Evolutionary conservation across 2,113 vertebrate species (phyloP).

Genomic region (Petaurus breviceps): DNA sequence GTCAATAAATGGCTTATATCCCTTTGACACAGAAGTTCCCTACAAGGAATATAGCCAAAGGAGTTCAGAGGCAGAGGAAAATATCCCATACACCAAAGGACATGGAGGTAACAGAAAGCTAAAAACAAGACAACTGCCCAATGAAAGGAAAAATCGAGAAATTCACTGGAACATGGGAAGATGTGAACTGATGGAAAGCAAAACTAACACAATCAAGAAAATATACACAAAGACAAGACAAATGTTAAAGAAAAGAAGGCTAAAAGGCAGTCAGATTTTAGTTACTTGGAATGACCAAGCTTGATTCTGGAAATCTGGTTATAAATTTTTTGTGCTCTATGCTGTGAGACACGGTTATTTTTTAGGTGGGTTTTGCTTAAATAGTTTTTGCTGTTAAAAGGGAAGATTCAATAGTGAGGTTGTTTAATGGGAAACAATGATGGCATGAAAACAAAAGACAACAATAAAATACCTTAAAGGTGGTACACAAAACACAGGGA

Average conservation of each 20-base stretch:
- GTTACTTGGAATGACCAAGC: background rate
- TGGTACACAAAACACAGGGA: background rate
- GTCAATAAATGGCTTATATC: background rate
- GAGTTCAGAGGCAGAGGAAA: background rate
- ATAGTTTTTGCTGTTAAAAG: background rate
- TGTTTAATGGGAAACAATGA: background rate
- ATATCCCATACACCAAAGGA: background rate
- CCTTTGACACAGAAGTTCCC: background rate
- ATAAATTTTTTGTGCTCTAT: background rate
- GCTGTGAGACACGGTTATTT: background rate
- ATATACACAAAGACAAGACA: background rate
- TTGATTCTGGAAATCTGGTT: background rate
- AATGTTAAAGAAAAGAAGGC: background rate
- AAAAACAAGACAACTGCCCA: background rate
- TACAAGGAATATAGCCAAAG: background rate
- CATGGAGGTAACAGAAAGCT: background rate
- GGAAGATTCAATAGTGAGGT: background rate
- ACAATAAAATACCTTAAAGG: background rate
- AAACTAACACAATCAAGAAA: background rate
- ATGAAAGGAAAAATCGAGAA: background rate
- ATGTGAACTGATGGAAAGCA: background rate
- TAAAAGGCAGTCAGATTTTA: background rate
- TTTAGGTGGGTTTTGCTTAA: background rate
- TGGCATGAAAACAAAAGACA: background rate
- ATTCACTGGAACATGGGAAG: background rate